Evolutionary conservation across 2,113 vertebrate species (phyloP).

Genomic region (Isichthys henryi): DNA sequence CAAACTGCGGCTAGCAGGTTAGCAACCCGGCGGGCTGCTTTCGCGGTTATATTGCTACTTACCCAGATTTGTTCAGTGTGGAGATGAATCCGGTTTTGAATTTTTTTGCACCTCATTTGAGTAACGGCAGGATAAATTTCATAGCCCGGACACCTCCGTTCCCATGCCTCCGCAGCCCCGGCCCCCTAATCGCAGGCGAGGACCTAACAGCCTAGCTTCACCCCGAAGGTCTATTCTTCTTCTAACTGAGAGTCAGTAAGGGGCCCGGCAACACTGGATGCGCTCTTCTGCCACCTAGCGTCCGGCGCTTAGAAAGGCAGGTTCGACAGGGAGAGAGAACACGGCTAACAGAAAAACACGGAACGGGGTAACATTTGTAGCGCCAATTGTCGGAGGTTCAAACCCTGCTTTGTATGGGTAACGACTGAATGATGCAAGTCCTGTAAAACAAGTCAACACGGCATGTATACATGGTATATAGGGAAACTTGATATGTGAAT

Average conservation of each 20-base stretch:
- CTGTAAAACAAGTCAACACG: neutral
- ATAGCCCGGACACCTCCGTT: neutral
- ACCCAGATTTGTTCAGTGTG: constrained; percentile 4
- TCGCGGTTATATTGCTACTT: neutral
- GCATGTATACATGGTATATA: neutral
- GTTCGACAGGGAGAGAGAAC: neutral
- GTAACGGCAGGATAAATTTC: neutral
- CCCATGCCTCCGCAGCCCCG: neutral
- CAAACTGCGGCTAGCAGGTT: neutral
- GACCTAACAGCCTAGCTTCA: neutral
- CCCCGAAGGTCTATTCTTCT: neutral
- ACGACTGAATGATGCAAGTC: neutral
- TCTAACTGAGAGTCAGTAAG: neutral
- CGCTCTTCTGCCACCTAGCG: neutral
- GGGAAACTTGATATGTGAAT: neutral
- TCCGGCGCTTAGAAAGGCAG: neutral
- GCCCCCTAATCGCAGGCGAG: neutral
- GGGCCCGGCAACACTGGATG: neutral
- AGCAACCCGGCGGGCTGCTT: neutral
- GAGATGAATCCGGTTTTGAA: constrained; percentile 14
- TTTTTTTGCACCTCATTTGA: constrained; percentile 7
- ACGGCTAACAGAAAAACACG: neutral
- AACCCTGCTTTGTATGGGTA: neutral
- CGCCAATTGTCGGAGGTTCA: neutral
- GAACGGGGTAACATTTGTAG: neutral